Percentiles rank a stretch among this genome's conserved stretches.
Evolutionary conservation across 1,140 invertebrate genomes (phyloP).

Genomic region (Camponotus floridanus): DNA sequence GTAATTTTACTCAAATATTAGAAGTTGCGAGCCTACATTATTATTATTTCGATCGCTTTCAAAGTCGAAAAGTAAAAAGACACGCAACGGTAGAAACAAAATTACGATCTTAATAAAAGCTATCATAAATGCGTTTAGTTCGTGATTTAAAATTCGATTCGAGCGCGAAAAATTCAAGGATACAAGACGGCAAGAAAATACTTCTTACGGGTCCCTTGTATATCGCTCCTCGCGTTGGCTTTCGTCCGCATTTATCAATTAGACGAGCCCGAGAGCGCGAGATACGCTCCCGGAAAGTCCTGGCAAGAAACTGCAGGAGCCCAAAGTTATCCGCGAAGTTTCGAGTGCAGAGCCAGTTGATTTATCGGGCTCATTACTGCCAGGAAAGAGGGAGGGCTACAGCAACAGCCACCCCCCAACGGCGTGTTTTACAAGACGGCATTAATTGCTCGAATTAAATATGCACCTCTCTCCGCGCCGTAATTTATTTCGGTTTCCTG

Average conservation of each 20-base stretch:
- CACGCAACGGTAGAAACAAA: not conserved
- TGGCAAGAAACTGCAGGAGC: constrained; percentile 74
- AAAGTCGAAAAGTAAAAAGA: not conserved
- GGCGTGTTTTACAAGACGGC: constrained; percentile 87
- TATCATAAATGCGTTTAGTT: not conserved
- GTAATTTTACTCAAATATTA: constrained; percentile 22
- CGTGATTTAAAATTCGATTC: not conserved
- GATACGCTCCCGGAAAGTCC: constrained; percentile 42
- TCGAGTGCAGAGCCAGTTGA: constrained; percentile 85
- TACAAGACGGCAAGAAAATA: not conserved
- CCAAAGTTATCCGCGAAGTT: constrained; percentile 84
- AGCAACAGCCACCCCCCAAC: constrained; percentile 83
- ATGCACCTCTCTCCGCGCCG: constrained; percentile 84
- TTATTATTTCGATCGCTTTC: too few species aligned
- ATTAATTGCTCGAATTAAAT: constrained; percentile 87
- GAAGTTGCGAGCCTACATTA: not conserved
- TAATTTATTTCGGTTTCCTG: constrained; percentile 86
- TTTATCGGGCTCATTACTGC: constrained; percentile 87
- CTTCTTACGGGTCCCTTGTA: constrained; percentile 1
- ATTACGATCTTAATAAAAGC: not conserved
- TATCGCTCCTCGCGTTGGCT: constrained; percentile 29
- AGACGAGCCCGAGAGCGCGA: constrained; percentile 17
- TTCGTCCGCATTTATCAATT: constrained; percentile 68
- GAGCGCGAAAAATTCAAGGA: not conserved
- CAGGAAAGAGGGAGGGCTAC: constrained; percentile 79